A percentile compares a stretch with the other conserved stretches of the same genome.
Evolutionary conservation across 2,797 vertebrate species (phyloP).

Genomic region (Cryptoblepharus egeriae): DNA sequence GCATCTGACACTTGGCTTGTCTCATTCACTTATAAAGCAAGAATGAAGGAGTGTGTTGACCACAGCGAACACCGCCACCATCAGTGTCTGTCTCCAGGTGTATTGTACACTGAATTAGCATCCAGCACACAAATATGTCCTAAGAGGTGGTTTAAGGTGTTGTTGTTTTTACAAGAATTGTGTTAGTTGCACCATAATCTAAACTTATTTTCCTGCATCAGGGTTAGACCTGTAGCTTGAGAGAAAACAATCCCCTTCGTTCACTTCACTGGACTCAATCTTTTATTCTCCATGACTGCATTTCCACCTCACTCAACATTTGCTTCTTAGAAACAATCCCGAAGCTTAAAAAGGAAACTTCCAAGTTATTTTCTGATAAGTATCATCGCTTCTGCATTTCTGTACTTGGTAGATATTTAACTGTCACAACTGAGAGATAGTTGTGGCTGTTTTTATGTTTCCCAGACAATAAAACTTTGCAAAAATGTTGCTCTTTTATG

Average conservation of each 20-base stretch:
- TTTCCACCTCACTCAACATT: not conserved
- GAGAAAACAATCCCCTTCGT: not conserved
- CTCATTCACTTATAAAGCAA: not conserved
- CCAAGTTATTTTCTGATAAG: not conserved
- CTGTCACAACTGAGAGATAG: not conserved
- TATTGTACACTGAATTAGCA: not conserved
- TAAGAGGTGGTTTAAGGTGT: not conserved
- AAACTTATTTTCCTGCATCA: not conserved
- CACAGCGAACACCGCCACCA: no score
- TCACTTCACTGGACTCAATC: not conserved
- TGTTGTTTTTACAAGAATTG: not conserved
- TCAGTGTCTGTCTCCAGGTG: no score
- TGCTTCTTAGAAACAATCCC: not conserved
- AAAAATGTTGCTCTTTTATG: not conserved
- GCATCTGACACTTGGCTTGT: not conserved
- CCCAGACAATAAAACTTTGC: not conserved
- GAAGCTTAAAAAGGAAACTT: not conserved
- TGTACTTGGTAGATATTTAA: not conserved
- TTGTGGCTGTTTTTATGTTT: not conserved
- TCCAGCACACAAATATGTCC: not conserved
- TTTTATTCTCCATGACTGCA: not conserved
- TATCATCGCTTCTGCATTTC: not conserved
- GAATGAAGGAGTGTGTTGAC: no score
- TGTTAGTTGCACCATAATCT: not conserved
- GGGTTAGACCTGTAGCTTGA: not conserved